Conservation (phyloP, 2,888 invertebrate genomes). For the Nymphalis c-album region DNA sequence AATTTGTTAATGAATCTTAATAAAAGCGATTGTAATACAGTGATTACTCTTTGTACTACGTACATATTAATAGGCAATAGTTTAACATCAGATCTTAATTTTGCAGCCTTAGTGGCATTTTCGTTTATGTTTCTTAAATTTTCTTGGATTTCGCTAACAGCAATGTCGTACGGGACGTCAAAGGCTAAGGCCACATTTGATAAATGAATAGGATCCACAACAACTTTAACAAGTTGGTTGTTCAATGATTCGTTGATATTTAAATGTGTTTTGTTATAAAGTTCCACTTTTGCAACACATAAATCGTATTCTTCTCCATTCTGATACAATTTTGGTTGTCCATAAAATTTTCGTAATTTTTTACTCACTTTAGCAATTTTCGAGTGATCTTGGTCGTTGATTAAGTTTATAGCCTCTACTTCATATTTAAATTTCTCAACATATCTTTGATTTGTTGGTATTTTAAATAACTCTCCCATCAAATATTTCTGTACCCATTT, state of each 20-base stretch:
- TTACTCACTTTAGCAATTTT: conserved; percentile 61
- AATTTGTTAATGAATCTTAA: conserved; percentile 36
- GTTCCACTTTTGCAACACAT: conserved; percentile 46
- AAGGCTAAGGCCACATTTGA: conserved; percentile 53
- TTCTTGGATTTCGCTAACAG: conserved; percentile 47
- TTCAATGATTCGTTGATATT: conserved; percentile 59
- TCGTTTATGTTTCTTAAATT: conserved; percentile 46
- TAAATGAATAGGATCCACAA: conserved; percentile 16
- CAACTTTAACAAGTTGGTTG: conserved; percentile 54
- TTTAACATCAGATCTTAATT: conserved; percentile 50
- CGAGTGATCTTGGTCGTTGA: conserved; percentile 51
- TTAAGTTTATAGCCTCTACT: conserved; percentile 44
- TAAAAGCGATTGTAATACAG: conserved; percentile 49
- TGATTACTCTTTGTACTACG: conserved; percentile 66
- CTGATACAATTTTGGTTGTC: conserved; percentile 66
- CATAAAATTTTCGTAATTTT: conserved; percentile 64
- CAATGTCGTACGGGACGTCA: conserved; percentile 55
- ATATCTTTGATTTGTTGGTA: conserved; percentile 44
- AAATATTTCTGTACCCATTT: conserved; percentile 88
- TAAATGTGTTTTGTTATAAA: conserved; percentile 54
- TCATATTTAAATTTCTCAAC: conserved; percentile 45
- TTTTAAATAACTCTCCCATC: conserved; percentile 57
- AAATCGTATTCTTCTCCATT: conserved; percentile 55
- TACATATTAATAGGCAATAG: conserved; percentile 82
- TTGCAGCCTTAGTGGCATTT: conserved; percentile 36